These are phyloP conservation scores for Neofelis nebulosa DNA, from an alignment of 2,113 vertebrate genomes.

Conservation along the genomic window DNA sequence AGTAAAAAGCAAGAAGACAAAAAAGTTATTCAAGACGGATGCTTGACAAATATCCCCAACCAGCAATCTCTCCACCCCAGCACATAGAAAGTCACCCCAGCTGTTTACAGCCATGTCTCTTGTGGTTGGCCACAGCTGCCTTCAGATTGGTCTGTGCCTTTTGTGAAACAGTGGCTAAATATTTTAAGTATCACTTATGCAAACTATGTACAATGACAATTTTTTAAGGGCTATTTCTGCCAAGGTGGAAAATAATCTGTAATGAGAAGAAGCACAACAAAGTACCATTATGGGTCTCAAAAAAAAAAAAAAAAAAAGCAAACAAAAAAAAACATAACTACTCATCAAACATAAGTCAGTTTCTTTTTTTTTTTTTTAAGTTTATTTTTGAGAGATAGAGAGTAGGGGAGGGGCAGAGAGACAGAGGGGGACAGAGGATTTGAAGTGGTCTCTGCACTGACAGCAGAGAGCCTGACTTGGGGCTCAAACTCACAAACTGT, in stretches of 20 bases:
- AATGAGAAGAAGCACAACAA: background rate
- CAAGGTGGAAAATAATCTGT: background rate
- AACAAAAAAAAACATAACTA: background rate
- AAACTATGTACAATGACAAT: background rate
- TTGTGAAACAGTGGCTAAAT: background rate
- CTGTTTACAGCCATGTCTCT: background rate
- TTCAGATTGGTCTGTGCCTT: background rate
- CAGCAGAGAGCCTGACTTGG: too few relatives aligned
- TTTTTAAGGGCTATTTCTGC: background rate
- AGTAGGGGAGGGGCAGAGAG: too few relatives aligned
- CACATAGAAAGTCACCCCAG: fast-evolving
- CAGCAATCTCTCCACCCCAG: background rate
- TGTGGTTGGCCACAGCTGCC: too few relatives aligned
- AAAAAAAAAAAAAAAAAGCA: background rate
- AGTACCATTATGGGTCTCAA: background rate
- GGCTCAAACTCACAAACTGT: too few relatives aligned
- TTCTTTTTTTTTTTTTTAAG: background rate
- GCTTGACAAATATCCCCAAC: background rate
- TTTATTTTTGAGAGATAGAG: too few relatives aligned
- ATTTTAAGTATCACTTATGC: background rate
- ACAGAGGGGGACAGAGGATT: too few relatives aligned
- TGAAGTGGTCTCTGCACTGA: too few relatives aligned
- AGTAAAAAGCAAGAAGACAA: background rate
- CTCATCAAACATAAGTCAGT: background rate
- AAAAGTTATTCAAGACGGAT: background rate